Evolutionary conservation across 2,888 invertebrate species (phyloP).

Genomic region (Zaprionus lineosus): DNA sequence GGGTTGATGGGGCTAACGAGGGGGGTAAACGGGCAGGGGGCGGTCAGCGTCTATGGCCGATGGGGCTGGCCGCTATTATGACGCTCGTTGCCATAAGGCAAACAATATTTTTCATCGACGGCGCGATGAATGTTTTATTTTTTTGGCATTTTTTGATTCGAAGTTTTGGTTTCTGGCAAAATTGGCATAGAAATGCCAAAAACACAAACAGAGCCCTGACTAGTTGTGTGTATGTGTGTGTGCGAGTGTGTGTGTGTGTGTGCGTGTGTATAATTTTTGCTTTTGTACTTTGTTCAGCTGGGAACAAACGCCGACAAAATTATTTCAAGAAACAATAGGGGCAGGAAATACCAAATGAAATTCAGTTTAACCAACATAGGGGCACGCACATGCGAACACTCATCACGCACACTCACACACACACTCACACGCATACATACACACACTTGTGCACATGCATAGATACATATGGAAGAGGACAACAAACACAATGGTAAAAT

Average conservation of each 20-base stretch:
- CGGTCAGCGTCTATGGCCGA: slow-evolving; percentile 11
- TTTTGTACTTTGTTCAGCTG: background rate
- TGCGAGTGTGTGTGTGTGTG: background rate
- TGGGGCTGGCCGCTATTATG: slow-evolving; percentile 50
- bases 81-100: slow-evolving; percentile 56
- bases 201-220: slow-evolving; percentile 5
- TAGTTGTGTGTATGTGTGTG: background rate
- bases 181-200: slow-evolving; percentile 16
- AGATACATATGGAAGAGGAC: background rate
- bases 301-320: slow-evolving; percentile 16
- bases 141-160: slow-evolving; percentile 13
- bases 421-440: background rate
- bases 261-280: background rate
- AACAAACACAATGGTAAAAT: slow-evolving; percentile 46
- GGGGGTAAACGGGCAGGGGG: too few species aligned
- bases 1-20: too few species aligned
- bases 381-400: slow-evolving; percentile 17
- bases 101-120: slow-evolving; percentile 57
- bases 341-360: slow-evolving; percentile 63
- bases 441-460: slow-evolving; percentile 2
- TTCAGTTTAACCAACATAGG: slow-evolving; percentile 55
- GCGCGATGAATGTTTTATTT: too few species aligned
- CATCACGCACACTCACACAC: background rate
- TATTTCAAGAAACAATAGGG: slow-evolving; percentile 50
- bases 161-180: slow-evolving; percentile 6